Evolutionary conservation across 2,888 invertebrate genomes (phyloP), one percentile per base, ranked within the genome.

Genomic region (Xylota segnis): DNA sequence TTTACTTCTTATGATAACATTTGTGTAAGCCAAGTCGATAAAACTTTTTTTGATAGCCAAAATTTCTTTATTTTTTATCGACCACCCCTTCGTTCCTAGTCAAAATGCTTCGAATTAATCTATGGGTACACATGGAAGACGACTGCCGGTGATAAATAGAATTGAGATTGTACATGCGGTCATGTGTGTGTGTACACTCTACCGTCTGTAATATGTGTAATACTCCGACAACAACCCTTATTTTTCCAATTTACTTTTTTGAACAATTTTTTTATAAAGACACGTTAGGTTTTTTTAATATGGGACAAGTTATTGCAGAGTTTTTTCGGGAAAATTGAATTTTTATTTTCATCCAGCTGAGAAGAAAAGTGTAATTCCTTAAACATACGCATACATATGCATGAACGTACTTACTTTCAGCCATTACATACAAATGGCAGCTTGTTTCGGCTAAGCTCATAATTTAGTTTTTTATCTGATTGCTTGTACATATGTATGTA

Each of bases 261-360:
- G 40, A 32, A 32, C 32, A 40, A 50, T 54, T 71, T 78, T 71
- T 63, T 71, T 47, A 37, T 47, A 34, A 47, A 58, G 47, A 56
- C 6, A 23, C 34, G 43, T 32, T 56, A 59, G 16, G 32, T 5
- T 50, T 43, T 43, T 54, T 50, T 77, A 70, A 70, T 63, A 70
- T 70, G 45, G 52, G 61, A 70, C 59, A 54, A 61, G 77, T 61
- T 74, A 61, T 61, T 74, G 72, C 72, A 74, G 61, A 63, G 72
- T 70, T 77, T 61, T 70, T 18, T 78, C 56, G 37, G 61, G 78
- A 78, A 77, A 78, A 78, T 70, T 78, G 78, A 47, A 71, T 63
- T 78, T 78, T 70, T 78, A 63, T 70, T 71, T 71, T 45, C 45
- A 58, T 47, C 47, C 40, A 70, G 45, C 45, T 54, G 37, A 32